These are phyloP conservation scores for Brachionus calyciflorus DNA, from an alignment of 1,140 invertebrate genomes.

Conservation along the genomic window DNA sequence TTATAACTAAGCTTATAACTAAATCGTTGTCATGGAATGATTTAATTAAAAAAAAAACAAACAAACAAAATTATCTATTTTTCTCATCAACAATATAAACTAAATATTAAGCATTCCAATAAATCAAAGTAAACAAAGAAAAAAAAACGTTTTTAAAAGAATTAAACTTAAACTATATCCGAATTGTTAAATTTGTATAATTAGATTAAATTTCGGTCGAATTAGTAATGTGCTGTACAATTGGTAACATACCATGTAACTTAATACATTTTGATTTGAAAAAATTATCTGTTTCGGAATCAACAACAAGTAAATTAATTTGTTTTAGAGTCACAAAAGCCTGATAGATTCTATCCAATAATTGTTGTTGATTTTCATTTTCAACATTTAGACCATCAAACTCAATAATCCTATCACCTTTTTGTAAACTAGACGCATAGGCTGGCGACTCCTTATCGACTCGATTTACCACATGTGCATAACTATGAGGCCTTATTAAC, in stretches of 20 bases:
- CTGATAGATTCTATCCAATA: conserved; percentile 66
- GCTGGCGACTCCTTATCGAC: conserved; percentile 89
- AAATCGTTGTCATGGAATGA: no score
- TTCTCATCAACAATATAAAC: no score
- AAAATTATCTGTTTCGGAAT: conserved; percentile 73
- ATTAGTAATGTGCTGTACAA: conserved; percentile 46
- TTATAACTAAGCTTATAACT: no score
- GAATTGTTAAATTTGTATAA: not conserved
- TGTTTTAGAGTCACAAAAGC: conserved; percentile 70
- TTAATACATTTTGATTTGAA: conserved; percentile 63
- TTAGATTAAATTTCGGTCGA: conserved; percentile 43
- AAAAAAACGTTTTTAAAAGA: no score
- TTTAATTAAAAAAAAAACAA: no score
- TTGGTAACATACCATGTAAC: conserved; percentile 40
- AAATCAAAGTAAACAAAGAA: no score
- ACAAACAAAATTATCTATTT: no score
- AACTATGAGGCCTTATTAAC: not conserved
- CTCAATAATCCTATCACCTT: conserved; percentile 83
- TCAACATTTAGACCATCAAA: conserved; percentile 70
- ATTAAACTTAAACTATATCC: no score
- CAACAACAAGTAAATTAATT: conserved; percentile 82
- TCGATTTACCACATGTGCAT: conserved; percentile 74
- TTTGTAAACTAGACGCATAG: conserved; percentile 77
- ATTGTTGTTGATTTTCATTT: conserved; percentile 87
- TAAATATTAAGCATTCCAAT: no score